Conservation (phyloP, 92 coral and sea anemone species). For the Siderastrea radians region DNA sequence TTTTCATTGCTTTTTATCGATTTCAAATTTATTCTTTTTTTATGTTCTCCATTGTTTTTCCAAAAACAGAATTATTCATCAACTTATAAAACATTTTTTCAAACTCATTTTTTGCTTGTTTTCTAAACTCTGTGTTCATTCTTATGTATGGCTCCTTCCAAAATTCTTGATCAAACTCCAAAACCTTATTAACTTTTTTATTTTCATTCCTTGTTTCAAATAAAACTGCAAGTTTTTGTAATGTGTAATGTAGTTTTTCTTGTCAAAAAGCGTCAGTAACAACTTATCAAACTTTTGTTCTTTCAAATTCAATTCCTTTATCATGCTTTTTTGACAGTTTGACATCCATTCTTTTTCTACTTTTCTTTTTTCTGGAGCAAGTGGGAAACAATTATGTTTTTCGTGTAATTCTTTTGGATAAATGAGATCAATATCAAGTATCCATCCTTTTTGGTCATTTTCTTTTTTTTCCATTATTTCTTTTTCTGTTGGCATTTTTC, state of each 20-base stretch:
- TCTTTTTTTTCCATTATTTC: too few species aligned
- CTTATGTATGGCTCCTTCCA: constrained; percentile 1
- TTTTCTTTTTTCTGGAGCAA: too few species aligned
- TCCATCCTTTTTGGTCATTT: too few species aligned
- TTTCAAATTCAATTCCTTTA: too few species aligned
- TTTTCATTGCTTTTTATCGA: not conserved
- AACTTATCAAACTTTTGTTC: too few species aligned
- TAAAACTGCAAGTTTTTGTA: not conserved
- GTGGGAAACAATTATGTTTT: too few species aligned
- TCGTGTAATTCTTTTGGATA: too few species aligned
- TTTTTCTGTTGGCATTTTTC: too few species aligned
- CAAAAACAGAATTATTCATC: not conserved
- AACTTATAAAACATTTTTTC: not conserved
- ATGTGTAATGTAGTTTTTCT: not conserved
- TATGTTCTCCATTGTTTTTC: not conserved
- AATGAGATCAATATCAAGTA: too few species aligned
- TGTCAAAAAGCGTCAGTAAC: too few species aligned
- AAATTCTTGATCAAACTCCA: constrained; percentile 8
- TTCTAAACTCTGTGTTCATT: not conserved
- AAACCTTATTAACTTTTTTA: not conserved
- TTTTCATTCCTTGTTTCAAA: not conserved
- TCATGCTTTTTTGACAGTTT: too few species aligned
- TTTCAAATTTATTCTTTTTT: not conserved
- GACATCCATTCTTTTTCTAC: too few species aligned
- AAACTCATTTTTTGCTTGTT: not conserved